Base-by-base conservation (phyloP, 2,797 vertebrate genomes). In the Acridotheres tristis region DNA sequence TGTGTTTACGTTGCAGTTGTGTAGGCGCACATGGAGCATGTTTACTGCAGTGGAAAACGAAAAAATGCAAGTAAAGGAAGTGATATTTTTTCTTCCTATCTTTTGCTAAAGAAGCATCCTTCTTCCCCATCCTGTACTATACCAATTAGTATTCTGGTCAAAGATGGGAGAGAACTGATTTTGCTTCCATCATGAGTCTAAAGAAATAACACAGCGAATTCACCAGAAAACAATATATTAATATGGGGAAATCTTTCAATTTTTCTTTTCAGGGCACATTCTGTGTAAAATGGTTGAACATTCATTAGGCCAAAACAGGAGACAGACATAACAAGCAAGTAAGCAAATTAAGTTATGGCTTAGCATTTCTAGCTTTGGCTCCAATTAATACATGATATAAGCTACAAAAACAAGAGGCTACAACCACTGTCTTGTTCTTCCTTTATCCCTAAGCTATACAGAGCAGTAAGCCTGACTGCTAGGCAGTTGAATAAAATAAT, bases 1-100 rank as follows among this genome's bases (percentile, higher is more conserved):
- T 68, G 1, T 71, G 23, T 75, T 48, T 81, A 50, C 2, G 0
- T 72, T 94, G 40, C 50, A 47, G 11, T 36, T 0, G 0, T 36
- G 45, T 26, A 43, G 40, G 42, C 16, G n/a, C 11, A 17, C 22
- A 71, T 72, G 27, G 23, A 72, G 6, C 20, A 21, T 27, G 15
- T 38, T 53, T 79, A 34, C 32, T 89, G 43, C 17, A 58, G 15
- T 40, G 25, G 25, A 5, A 51, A 14, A 16, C 16, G 32, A 43
- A 91, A 80, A 71, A 74, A 9, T 43, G 23, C 13, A 21, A n/a
- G 42, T 29, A 68, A 53, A 73, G 25, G 17, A 74, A 61, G 25
- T 16, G 16, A 10, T 34, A 43, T 38, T 78, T 85, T 75, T 79
- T 22, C 15, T 76, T 38, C 20, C 7, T 88, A 5, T 10, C 10